A percentile compares a stretch with the other conserved stretches of the same genome.
Conservation (phyloP, 2,797 vertebrate species). For the Chiroxiphia lanceolata region DNA sequence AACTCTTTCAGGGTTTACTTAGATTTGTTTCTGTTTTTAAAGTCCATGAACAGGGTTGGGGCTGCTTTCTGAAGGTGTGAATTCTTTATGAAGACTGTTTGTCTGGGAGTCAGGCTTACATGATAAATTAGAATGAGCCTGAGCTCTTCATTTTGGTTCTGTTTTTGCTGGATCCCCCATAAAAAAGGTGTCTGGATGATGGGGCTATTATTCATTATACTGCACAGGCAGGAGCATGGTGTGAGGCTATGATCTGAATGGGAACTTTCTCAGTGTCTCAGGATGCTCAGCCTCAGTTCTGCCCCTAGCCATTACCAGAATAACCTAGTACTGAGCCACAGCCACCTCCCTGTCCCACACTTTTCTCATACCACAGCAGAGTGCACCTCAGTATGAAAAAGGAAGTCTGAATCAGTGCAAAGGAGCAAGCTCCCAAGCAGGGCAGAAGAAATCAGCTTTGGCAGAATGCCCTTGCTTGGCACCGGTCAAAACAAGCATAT, state of each 20-base stretch:
- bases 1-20: background rate
- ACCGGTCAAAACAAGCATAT: background rate
- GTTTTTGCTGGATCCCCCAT: background rate
- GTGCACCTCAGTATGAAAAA: background rate
- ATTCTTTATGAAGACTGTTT: background rate
- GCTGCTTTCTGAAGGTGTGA: background rate
- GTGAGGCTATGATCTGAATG: background rate
- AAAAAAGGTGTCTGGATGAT: background rate
- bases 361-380: background rate
- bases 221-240: background rate
- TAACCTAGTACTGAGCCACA: background rate
- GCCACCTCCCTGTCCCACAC: background rate
- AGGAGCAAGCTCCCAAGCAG: background rate
- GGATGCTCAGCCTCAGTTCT: background rate
- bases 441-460: constrained; percentile 14
- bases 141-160: background rate
- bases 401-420: background rate
- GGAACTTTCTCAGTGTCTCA: background rate
- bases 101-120: background rate
- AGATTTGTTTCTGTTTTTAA: background rate
- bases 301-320: background rate
- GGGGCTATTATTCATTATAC: background rate
- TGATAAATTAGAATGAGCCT: background rate
- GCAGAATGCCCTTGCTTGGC: background rate
- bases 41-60: background rate